phyloP scores from a whole-genome alignment of 2,888 invertebrate species.

The Rhodophaea formosa region DNA sequence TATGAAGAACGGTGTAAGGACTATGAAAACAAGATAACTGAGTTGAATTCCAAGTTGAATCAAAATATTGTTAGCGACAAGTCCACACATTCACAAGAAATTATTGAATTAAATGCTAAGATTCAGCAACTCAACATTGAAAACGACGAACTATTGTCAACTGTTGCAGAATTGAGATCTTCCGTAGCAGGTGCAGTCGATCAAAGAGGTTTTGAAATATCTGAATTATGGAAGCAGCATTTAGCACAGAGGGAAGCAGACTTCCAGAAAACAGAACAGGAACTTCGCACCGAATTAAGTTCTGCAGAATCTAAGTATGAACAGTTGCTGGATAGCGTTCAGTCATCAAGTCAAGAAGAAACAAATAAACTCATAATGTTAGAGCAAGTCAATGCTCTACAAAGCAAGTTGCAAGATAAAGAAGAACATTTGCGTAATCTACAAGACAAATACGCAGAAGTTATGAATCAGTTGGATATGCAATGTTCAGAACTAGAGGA shows the following conservation, averaged over 20 bases:
- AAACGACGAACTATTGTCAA: conserved; percentile 69
- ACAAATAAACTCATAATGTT: conserved; percentile 63
- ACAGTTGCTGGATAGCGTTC: conserved; percentile 67
- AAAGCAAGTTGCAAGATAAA: conserved; percentile 70
- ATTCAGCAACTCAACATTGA: conserved; percentile 62
- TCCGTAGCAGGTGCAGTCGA: conserved; percentile 80
- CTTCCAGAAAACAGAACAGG: conserved; percentile 76
- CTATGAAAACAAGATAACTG: conserved; percentile 46
- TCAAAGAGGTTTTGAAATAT: conserved; percentile 85
- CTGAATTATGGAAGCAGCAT: conserved; percentile 86
- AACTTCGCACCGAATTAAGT: conserved; percentile 74
- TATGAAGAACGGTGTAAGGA: conserved; percentile 45
- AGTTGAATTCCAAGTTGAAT: conserved; percentile 50
- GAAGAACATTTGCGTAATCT: conserved; percentile 63
- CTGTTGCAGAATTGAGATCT: conserved; percentile 68
- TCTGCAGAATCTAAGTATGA: conserved; percentile 74
- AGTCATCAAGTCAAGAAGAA: conserved; percentile 72
- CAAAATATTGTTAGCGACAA: conserved; percentile 19
- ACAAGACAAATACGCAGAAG: conserved; percentile 67
- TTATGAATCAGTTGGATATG: conserved; percentile 62
- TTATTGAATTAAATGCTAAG: conserved; percentile 55
- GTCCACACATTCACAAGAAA: conserved; percentile 30
- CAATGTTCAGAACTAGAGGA: conserved; percentile 73
- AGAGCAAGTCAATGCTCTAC: conserved; percentile 66
- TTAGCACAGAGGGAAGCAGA: conserved; percentile 83